A percentile compares a stretch with the other conserved stretches of the same genome.
Conservation (phyloP, 2,797 vertebrate genomes). For the Glossophaga mutica region DNA sequence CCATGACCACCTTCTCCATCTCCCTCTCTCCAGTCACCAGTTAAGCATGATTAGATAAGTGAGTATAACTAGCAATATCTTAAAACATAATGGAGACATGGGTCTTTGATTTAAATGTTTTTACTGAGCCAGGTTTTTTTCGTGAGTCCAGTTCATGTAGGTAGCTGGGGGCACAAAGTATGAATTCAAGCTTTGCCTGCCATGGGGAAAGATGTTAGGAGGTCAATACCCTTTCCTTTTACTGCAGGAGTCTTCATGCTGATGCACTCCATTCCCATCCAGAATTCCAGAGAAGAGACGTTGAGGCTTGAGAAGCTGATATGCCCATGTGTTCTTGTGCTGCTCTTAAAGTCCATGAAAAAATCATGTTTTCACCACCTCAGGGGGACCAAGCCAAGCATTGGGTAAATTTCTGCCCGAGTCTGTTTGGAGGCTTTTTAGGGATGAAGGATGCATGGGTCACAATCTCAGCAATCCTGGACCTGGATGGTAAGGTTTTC, state of each 20-base stretch:
- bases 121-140: not conserved
- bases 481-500: not conserved
- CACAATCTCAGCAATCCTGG: not conserved
- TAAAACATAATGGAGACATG: not conserved
- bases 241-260: not conserved
- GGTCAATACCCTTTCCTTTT: not conserved
- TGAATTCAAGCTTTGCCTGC: not conserved
- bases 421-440: conserved; percentile 37
- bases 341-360: conserved; percentile 31
- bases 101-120: not conserved
- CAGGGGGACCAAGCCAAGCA: conserved; percentile 4
- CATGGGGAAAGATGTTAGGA: not conserved
- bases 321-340: not conserved
- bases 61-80: not conserved
- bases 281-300: not conserved
- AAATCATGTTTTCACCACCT: conserved; percentile 51
- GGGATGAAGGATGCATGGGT: conserved; percentile 13
- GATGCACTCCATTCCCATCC: not conserved
- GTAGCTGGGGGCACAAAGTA: not conserved
- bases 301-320: conserved; percentile 45
- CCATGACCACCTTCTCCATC: not conserved
- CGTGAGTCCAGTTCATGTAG: not conserved
- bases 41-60: not conserved
- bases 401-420: conserved; percentile 41
- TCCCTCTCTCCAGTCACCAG: not conserved